Base-by-base conservation (phyloP, 2,797 vertebrate species). In the Petrocephalus sullivani region DNA sequence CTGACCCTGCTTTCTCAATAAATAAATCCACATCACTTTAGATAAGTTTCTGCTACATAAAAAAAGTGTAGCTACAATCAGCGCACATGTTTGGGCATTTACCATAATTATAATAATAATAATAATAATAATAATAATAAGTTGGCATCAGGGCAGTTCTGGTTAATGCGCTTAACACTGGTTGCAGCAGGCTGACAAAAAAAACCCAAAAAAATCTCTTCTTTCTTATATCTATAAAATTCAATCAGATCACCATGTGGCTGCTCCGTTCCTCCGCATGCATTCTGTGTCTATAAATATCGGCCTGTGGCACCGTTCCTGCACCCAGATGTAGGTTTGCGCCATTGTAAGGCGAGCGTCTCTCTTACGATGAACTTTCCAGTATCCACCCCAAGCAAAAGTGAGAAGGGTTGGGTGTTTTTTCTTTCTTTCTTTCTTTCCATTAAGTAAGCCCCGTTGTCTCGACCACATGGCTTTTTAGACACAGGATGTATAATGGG, bases 321-420 rank as follows among this genome's bases (percentile, higher is more conserved):
- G 49, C 67, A 88, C 89, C 89, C 86, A 87, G 90, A 94, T 92
- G 89, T 91, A 83, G 93, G 92, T 89, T 93, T 93, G 89, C 90
- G 92, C 92, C 91, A 91, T 93, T 93, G 93, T 94, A 91, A 89
- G 93, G 92, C 87, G 90, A 92, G 89, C 89, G 91, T 88, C 91
- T 95, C 90, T 93, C 94, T 94, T 94, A 90, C 95, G 94, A 88
- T 92, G 94, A 95, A 96, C 93, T 96, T 96, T 96, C 95, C 95
- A 95, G 92, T 94, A 93, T 91, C 91, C 92, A 93, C 93, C 92
- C 94, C 92, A 94, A 93, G 60, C 10, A 56, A 46, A 86, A 56
- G 53, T 41, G 41, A 28, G 94, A 61, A 92, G 90, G 57, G 90
- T 91, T 88, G 91, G 58, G 53, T 57, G 10, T 0, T 60, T 86